phyloP scores from a whole-genome alignment of 2,888 invertebrate genomes.

The Pomacea canaliculata region DNA sequence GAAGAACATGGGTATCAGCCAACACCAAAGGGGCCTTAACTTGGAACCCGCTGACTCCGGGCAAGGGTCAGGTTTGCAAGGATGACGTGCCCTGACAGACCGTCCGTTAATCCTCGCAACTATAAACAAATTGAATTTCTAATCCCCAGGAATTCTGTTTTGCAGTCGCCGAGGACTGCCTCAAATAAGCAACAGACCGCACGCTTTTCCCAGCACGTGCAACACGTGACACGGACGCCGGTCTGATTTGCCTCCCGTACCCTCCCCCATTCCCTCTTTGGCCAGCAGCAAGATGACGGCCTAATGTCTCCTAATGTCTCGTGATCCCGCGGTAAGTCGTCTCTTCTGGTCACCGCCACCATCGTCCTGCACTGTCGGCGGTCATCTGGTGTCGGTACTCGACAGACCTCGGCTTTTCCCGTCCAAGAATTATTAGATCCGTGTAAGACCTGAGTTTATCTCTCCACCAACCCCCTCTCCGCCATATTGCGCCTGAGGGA shows the following conservation, averaged over 20 bases:
- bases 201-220: background rate
- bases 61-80: too few species aligned
- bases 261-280: background rate
- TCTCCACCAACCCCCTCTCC: too few species aligned
- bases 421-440: too few species aligned
- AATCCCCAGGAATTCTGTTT: conserved; percentile 12
- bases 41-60: too few species aligned
- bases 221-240: background rate
- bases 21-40: too few species aligned
- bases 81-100: background rate
- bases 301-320: too few species aligned
- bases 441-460: too few species aligned
- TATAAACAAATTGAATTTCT: conserved; percentile 19
- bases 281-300: background rate
- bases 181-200: conserved; percentile 3
- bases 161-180: background rate
- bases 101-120: conserved; percentile 2
- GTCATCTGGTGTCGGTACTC: too few species aligned
- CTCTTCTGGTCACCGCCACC: background rate
- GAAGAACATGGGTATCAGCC: background rate
- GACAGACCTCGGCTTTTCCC: background rate
- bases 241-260: background rate
- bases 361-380: too few species aligned
- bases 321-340: background rate
- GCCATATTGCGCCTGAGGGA: too few species aligned